Conservation (phyloP, 2,888 invertebrate species). For the Scaptodrosophila latifasciaeformis region DNA sequence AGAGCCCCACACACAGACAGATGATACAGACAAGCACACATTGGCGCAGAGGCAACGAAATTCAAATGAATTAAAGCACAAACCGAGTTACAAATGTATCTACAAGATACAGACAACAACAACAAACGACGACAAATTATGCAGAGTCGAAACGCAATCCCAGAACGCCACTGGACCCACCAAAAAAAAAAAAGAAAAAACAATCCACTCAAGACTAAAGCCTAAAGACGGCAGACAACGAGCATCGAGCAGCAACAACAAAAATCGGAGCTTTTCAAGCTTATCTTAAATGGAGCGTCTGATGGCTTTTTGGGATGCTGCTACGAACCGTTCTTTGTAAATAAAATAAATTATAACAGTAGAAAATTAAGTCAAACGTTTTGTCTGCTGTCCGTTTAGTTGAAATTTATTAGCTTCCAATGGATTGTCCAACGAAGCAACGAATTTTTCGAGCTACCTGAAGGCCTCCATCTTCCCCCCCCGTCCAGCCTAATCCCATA, state of each 20-base stretch:
- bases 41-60: conserved; percentile 36
- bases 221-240: conserved; percentile 6
- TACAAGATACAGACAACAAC: conserved; percentile 46
- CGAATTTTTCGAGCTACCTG: conserved; percentile 47
- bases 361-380: conserved; percentile 58
- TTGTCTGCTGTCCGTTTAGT: conserved; percentile 54
- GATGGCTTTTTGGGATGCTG: conserved; percentile 4
- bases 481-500: conserved; percentile 3
- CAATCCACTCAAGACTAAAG: too few species aligned
- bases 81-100: conserved; percentile 62
- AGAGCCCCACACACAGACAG: conserved; percentile 4
- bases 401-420: conserved; percentile 57
- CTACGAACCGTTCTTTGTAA: conserved; percentile 8
- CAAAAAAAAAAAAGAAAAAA: conserved; percentile 1
- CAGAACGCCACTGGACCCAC: conserved; percentile 4
- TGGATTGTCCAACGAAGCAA: conserved; percentile 1
- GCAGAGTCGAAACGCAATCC: conserved; percentile 39
- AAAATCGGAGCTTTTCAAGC: conserved; percentile 14
- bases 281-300: conserved; percentile 31
- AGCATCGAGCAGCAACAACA: conserved; percentile 3
- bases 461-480: conserved; percentile 5
- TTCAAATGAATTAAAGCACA: conserved; percentile 56
- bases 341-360: conserved; percentile 68
- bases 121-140: conserved; percentile 61
- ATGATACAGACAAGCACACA: conserved; percentile 46